Evolutionary conservation across 2,888 invertebrate genomes (phyloP), one percentile per base, ranked within the genome.

Genomic region (Patella depressa): DNA sequence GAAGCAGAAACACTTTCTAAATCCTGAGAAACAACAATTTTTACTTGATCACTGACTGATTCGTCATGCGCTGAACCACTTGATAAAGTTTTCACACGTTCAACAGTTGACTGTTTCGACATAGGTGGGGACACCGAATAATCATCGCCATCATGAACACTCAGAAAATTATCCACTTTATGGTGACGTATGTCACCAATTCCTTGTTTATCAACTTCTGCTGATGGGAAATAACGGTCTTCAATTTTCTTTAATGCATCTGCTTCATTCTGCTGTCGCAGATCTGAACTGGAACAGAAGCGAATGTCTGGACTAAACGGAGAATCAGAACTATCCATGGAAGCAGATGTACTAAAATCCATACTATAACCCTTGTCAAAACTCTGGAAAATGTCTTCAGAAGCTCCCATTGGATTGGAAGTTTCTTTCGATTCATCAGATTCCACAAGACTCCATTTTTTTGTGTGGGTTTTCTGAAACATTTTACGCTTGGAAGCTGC

Each of bases 141-240:
- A 29, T 86, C 86, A 7, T 83, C 86, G 73, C 85, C 85, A 71
- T 83, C 81, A n/a, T 82, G 80, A 12, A 78, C 79, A 2, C 78
- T 71, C 82, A 83, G 82, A 19, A 85, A 75, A 15, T 81, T 77
- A 19, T 82, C 78, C 15, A 85, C 83, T 72, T 85, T 81, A 54
- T 76, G 75, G 72, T 81, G 79, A n/a, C 86, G 82, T 15, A 83
- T 71, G 9, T 84, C 82, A 75, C 80, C 74, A 7, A 84, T 80
- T 34, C 76, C 79, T 54, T 76, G 59, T 75, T 78, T 57, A 29
- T 76, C 74, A 53, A 74, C 73, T 12, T 59, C 24, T 71, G 53
- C 71, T 15, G 76, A 55, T 53, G 78, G 78, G 17, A 75, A 59
- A 57, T 75, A 78, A 24, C 69, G 69, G 34, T 78, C 78, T 24